phyloP scores from a whole-genome alignment of 2,888 invertebrate genomes.

The Cantharis nigra region DNA sequence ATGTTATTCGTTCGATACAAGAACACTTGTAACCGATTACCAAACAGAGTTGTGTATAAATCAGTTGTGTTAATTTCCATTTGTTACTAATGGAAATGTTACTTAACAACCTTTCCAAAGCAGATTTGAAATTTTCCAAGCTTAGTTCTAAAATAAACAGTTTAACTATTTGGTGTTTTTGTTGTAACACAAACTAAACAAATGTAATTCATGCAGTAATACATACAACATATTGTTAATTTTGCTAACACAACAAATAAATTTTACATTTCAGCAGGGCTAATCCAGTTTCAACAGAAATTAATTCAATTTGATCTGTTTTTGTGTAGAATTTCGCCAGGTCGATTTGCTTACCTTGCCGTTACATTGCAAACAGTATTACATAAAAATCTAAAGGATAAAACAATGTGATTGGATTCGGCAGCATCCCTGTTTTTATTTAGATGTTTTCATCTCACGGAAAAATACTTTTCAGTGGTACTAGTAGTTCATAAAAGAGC shows the following conservation, averaged over 20 bases:
- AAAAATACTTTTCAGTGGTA: neutral
- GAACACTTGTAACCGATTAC: neutral
- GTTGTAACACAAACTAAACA: neutral
- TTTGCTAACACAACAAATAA: neutral
- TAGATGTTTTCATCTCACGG: neutral
- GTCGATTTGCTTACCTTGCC: neutral
- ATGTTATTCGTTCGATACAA: neutral
- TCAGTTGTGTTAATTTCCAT: neutral
- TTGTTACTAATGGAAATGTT: neutral
- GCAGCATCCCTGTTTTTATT: neutral
- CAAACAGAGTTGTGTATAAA: neutral
- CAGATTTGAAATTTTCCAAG: neutral
- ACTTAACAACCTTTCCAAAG: neutral
- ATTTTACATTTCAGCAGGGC: neutral
- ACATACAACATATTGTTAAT: neutral
- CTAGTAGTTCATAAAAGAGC: neutral
- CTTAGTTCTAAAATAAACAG: neutral
- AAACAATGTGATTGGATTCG: neutral
- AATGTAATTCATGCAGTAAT: neutral
- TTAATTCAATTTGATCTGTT: neutral
- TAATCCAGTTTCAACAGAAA: neutral
- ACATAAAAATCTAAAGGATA: neutral
- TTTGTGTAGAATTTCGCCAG: neutral
- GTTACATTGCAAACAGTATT: neutral
- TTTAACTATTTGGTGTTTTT: neutral